These are phyloP conservation scores for Tinea semifulvella DNA, from an alignment of 2,888 invertebrate genomes.

Conservation along the genomic window DNA sequence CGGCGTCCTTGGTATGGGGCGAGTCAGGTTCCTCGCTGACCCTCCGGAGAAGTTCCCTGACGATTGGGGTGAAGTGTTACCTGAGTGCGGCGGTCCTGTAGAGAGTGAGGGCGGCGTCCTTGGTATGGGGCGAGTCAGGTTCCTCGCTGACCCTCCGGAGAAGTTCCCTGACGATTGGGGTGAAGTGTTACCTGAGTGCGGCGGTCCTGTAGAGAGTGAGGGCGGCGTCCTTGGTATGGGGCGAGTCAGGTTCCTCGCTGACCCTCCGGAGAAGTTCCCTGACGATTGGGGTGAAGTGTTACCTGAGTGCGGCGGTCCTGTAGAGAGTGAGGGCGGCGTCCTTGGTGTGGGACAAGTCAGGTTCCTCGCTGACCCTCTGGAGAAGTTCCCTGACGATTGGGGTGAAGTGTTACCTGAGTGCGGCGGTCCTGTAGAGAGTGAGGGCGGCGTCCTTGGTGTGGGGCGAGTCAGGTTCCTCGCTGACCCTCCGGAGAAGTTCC, in stretches of 20 bases:
- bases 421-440: slow-evolving; percentile 93
- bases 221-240: slow-evolving; percentile 84
- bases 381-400: slow-evolving; percentile 93
- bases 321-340: slow-evolving; percentile 90
- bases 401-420: slow-evolving; percentile 77
- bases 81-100: slow-evolving; percentile 91
- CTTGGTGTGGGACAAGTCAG: slow-evolving; percentile 79
- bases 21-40: slow-evolving; percentile 83
- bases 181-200: slow-evolving; percentile 79
- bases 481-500: slow-evolving; percentile 86
- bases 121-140: slow-evolving; percentile 78
- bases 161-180: slow-evolving; percentile 92
- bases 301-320: slow-evolving; percentile 87
- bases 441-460: slow-evolving; percentile 84
- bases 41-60: slow-evolving; percentile 87
- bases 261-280: slow-evolving; percentile 89
- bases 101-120: slow-evolving; percentile 88
- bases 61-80: slow-evolving; percentile 83
- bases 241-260: slow-evolving; percentile 78
- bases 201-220: slow-evolving; percentile 92
- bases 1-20: slow-evolving; percentile 81
- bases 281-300: slow-evolving; percentile 90
- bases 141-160: slow-evolving; percentile 82
- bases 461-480: slow-evolving; percentile 78
- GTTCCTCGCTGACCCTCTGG: slow-evolving; percentile 80